phyloP scores from a whole-genome alignment of 2,797 vertebrate genomes.

The Xenopus petersii region DNA sequence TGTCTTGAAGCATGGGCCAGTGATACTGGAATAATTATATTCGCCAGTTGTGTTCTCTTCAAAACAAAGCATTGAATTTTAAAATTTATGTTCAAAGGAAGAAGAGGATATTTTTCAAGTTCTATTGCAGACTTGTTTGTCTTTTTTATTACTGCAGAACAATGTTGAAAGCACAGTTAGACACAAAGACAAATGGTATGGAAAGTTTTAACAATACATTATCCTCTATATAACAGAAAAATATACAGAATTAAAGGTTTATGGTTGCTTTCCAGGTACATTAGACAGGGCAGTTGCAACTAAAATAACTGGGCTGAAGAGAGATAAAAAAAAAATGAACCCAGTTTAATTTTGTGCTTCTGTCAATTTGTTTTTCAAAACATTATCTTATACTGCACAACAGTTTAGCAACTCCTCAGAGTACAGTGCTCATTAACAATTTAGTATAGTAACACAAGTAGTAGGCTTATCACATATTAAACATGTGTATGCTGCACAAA shows the following conservation, averaged over 20 bases:
- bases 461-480: too few relatives aligned
- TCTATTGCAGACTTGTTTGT: not conserved
- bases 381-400: too few relatives aligned
- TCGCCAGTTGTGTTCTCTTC: not conserved
- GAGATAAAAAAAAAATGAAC: not conserved
- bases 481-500: too few relatives aligned
- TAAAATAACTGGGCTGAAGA: not conserved
- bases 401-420: too few relatives aligned
- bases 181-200: constrained; percentile 5
- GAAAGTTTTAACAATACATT: constrained; percentile 17
- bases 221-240: constrained; percentile 4
- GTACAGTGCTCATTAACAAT: too few relatives aligned
- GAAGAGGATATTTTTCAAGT: constrained; percentile 6
- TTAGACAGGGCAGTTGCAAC: not conserved
- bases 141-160: not conserved
- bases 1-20: not conserved
- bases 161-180: not conserved
- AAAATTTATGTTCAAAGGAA: constrained; percentile 2
- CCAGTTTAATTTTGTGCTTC: not conserved
- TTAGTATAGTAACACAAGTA: too few relatives aligned
- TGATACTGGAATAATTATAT: not conserved
- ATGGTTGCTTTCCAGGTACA: constrained; percentile 5
- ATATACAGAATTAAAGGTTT: not conserved
- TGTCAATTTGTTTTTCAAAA: too few relatives aligned
- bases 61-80: constrained; percentile 2